A percentile compares a stretch with the other conserved stretches of the same genome.
Evolutionary conservation across 2,888 invertebrate genomes (phyloP).

Genomic region (Eueremaeus valkanovi): DNA sequence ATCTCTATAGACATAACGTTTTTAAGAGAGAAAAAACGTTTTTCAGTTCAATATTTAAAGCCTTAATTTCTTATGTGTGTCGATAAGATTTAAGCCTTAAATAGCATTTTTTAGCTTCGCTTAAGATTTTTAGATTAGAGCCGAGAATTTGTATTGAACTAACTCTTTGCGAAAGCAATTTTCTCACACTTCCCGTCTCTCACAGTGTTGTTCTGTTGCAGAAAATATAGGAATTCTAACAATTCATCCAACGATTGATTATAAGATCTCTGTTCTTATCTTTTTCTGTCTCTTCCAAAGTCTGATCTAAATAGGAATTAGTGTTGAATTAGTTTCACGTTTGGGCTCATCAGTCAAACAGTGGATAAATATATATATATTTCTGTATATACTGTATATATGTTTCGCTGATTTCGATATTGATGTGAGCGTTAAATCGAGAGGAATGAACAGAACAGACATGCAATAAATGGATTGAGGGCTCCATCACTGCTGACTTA

Average conservation of each 20-base stretch:
- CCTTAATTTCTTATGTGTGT: background rate
- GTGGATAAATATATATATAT: background rate
- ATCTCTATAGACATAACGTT: conserved; percentile 1
- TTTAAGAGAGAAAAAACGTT: background rate
- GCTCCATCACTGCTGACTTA: background rate
- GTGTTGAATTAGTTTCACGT: background rate
- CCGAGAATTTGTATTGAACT: background rate
- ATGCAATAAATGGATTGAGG: conserved; percentile 22
- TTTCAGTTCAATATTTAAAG: background rate
- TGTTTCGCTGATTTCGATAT: background rate
- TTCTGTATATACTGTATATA: background rate
- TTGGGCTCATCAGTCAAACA: conserved; percentile 21
- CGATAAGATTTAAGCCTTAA: background rate
- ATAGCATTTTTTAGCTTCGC: background rate
- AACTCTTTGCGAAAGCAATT: background rate
- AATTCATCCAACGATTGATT: background rate
- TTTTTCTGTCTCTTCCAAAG: background rate
- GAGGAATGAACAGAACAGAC: conserved; percentile 18
- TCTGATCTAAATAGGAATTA: background rate
- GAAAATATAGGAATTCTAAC: background rate
- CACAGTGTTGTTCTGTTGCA: background rate
- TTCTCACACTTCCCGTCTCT: background rate
- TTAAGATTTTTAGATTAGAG: background rate
- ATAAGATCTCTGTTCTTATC: background rate
- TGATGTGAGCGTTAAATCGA: background rate